Conservation (phyloP, 53 echinoderm and acorn worm genomes). For the Paracentrotus lividus region DNA sequence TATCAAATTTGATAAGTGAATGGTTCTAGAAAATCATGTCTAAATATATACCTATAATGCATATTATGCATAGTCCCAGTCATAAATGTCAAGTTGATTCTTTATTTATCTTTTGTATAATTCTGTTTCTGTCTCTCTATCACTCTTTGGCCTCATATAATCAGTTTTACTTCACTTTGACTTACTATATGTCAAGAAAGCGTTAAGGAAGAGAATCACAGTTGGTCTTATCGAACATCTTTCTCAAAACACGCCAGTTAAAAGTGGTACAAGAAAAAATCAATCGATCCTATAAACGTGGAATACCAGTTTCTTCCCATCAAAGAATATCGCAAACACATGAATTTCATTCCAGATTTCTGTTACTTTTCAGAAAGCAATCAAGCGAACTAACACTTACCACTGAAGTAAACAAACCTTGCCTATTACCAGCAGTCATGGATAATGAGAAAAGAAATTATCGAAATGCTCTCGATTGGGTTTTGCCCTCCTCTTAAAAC, state of each 20-base stretch:
- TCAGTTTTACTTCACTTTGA: too few relatives aligned
- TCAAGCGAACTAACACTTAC: neutral
- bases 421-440: conserved; percentile 5
- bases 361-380: neutral
- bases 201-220: too few relatives aligned
- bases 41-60: too few relatives aligned
- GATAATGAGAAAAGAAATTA: conserved; percentile 35
- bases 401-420: conserved; percentile 13
- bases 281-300: conserved; percentile 1
- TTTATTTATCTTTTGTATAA: neutral
- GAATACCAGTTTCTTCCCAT: neutral
- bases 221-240: too few relatives aligned
- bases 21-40: too few relatives aligned
- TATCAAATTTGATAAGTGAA: too few relatives aligned
- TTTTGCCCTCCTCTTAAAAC: conserved; percentile 20
- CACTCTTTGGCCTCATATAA: too few relatives aligned
- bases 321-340: neutral
- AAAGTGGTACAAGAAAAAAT: neutral
- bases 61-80: too few relatives aligned
- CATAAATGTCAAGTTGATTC: too few relatives aligned
- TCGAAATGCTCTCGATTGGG: neutral
- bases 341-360: conserved; percentile 1
- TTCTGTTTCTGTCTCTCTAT: neutral
- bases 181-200: too few relatives aligned
- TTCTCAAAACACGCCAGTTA: too few relatives aligned